Evolutionary conservation across 2,797 vertebrate species (phyloP), one percentile per base, ranked within the genome.

Genomic region (Sebastes melanostomus): DNA sequence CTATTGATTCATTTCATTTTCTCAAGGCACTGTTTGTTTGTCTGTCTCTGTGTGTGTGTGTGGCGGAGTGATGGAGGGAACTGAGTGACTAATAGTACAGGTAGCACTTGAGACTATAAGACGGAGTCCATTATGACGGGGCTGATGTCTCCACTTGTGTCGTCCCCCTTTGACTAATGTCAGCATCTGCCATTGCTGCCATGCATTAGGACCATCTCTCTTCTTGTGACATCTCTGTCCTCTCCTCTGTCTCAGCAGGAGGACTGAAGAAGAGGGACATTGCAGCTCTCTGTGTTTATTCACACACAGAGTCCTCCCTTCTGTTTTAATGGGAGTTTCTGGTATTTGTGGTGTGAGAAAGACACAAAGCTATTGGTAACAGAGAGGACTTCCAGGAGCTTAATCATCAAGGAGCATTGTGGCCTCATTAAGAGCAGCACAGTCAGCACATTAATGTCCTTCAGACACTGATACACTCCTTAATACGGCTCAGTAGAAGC

Each of bases 1-100:
- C 74, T 80, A 86, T 91, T 82, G 91, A 91, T 91, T 92, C 78
- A 87, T 92, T 12, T 92, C 84, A 63, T 86, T 88, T 84, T 89
- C 91, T 91, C 78, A 71, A 62, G 89, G 91, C 78, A 3, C 68
- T 77, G 75, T 86, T 89, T 89, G 84, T 89, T 73, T 82, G 77
- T 81, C 82, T 79, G 77, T 46, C 4, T 36, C 0, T 38, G 12
- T 36, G 36, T 38, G 34, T 36, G 34, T 36, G 34, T 38, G 36
- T 38, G 78, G 84, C 87, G 67, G 78, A 80, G 78, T 84, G 86
- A 91, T 84, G 27, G 86, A 89, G 66, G 62, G 82, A 78, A 67
- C 76, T 10, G 38, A 71, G 80, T 88, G 89, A 90, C 86, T 82
- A 87, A 90, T 85, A 55, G 81, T 8, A 58, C 79, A 67, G 63